Base-by-base conservation (phyloP, 2,113 vertebrate genomes). In the Pteropus alecto region DNA sequence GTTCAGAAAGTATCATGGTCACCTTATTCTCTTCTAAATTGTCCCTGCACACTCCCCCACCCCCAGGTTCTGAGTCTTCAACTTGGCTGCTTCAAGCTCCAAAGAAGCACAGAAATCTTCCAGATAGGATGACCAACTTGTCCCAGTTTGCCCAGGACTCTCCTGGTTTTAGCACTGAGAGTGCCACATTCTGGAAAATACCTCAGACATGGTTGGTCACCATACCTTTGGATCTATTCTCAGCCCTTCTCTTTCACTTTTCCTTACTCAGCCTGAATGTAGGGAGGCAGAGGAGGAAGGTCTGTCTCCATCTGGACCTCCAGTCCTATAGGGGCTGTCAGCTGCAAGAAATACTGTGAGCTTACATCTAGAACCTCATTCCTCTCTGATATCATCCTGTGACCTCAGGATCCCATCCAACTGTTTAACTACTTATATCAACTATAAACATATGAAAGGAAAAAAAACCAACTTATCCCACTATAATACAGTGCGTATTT, bases 1-100 rank as follows among this genome's bases (percentile, higher is more conserved):
- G 67, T 96, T 94, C 82, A 70, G 21, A 54, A 68, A 90, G 88
- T 93, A 95, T 96, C 94, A 86, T 65, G 93, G 82, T 93, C 95
- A 97, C 96, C 96, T 78, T 92, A 92, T 58, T 87, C 82, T 93
- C 67, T 95, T 95, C 60, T 48, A 61, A 46, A 48, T 95, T 76
- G 71, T 60, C 6, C 41, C 56, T 77, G 26, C 21, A 9, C 30
- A 56, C 22, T 70, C 77, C 10, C 35, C 46, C 4, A 18, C 35
- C 56, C 30, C 35, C 22, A 74, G 8, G 24, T 77, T 91, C 83
- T 86, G 43, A 78, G 61, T 92, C 41, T 28, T 94, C 88, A 94
- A n/a, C 19, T 51, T 95, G 38, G 22, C 86, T 92, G 58, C 76
- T 91, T 95, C 78, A 95, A 6, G 48, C 61, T 88, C 26, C 43